A percentile compares a stretch with the other conserved stretches of the same genome.
Conservation (phyloP, 2,113 vertebrate species). For the Pimephales promelas region DNA sequence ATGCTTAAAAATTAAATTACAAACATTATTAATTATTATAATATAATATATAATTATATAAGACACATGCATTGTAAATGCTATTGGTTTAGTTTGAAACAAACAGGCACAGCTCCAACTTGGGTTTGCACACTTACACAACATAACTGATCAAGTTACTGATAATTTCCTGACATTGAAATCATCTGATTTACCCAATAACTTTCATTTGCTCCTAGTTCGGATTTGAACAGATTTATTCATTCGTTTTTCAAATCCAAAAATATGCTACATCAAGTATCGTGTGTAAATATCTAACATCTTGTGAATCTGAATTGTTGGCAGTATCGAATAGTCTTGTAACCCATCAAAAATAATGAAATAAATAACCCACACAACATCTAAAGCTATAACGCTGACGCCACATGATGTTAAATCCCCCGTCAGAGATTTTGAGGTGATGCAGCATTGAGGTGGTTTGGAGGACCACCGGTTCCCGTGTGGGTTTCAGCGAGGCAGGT, state of each 20-base stretch:
- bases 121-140: not conserved
- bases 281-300: not conserved
- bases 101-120: not conserved
- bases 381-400: not conserved
- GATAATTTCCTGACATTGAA: not conserved
- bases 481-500: slow-evolving; percentile 69
- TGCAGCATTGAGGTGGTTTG: not conserved
- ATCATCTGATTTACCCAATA: not conserved
- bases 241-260: not conserved
- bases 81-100: not conserved
- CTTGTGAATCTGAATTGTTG: not conserved
- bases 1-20: not conserved
- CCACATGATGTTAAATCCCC: not conserved
- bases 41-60: not conserved
- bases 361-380: not conserved
- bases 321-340: not conserved
- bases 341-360: not conserved
- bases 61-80: not conserved
- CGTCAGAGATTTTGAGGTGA: not conserved
- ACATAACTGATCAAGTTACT: not conserved
- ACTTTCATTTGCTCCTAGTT: not conserved
- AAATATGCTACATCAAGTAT: not conserved
- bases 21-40: not conserved
- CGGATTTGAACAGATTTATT: not conserved
- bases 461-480: not conserved